Conservation (phyloP, 2,888 invertebrate species). For the Drosophila mimica region DNA sequence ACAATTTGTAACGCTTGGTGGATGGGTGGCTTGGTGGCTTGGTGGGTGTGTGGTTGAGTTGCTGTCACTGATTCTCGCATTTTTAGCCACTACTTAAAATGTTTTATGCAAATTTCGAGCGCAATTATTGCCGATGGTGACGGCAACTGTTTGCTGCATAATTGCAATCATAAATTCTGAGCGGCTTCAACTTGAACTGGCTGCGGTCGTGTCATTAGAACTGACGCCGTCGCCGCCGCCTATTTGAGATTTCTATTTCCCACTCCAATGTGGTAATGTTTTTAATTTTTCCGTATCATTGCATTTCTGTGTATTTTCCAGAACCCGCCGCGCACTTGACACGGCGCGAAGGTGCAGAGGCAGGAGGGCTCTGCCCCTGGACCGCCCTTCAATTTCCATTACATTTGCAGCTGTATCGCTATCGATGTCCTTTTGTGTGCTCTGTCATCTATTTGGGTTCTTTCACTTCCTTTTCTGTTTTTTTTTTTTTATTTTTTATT, state of each 20-base stretch:
- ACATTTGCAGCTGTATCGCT: slow-evolving; percentile 76
- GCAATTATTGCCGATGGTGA: slow-evolving; percentile 68
- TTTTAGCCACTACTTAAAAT: slow-evolving; percentile 69
- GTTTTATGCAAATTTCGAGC: slow-evolving; percentile 79
- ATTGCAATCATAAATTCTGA: slow-evolving; percentile 78
- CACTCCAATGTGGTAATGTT: slow-evolving; percentile 63
- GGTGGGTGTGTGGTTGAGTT: slow-evolving; percentile 19
- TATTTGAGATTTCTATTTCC: slow-evolving; percentile 54
- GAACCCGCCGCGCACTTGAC: slow-evolving; percentile 68
- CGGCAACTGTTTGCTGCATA: slow-evolving; percentile 71
- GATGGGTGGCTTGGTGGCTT: slow-evolving; percentile 10
- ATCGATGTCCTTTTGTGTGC: slow-evolving; percentile 83
- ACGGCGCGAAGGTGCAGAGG: slow-evolving; percentile 67
- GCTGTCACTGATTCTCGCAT: slow-evolving; percentile 26
- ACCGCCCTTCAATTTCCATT: slow-evolving; percentile 78
- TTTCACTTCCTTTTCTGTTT: slow-evolving; percentile 47
- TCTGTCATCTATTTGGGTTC: slow-evolving; percentile 67
- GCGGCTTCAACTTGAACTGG: slow-evolving; percentile 70
- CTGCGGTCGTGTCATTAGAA: slow-evolving; percentile 67
- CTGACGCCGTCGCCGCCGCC: slow-evolving; percentile 65
- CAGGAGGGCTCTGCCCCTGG: slow-evolving; percentile 16
- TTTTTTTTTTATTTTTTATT: slow-evolving; percentile 30
- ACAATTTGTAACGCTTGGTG: slow-evolving; percentile 36
- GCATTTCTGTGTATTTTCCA: slow-evolving; percentile 62
- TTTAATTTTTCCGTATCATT: slow-evolving; percentile 82